phyloP scores from a whole-genome alignment of 64 coral and sea anemone genomes.

The Porites lutea region DNA sequence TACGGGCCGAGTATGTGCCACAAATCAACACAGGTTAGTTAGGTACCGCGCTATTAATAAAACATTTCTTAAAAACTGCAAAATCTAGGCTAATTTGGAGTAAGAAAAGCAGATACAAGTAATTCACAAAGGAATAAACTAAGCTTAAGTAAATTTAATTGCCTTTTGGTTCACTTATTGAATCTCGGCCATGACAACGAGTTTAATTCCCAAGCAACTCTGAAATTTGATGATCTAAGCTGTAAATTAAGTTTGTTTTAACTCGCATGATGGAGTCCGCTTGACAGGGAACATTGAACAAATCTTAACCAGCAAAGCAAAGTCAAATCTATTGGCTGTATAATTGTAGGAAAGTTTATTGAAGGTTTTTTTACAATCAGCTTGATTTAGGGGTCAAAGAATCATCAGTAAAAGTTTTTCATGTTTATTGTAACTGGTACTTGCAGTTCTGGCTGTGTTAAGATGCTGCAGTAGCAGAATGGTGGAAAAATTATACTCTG shows the following conservation, averaged over 20 bases:
- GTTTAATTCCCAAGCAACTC: constrained; percentile 54
- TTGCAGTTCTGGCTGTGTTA: background rate
- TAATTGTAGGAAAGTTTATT: no score
- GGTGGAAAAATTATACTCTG: no score
- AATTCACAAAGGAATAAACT: background rate
- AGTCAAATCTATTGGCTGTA: background rate
- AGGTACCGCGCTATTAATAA: constrained; percentile 71
- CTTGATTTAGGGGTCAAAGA: constrained; percentile 35
- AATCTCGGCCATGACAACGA: constrained; percentile 43
- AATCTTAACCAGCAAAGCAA: background rate
- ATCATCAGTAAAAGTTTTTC: background rate
- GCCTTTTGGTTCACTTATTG: background rate
- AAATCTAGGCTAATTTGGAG: constrained; percentile 1
- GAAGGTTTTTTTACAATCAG: background rate
- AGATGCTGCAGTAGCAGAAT: no score
- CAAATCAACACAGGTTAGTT: constrained; percentile 98
- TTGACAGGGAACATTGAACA: background rate
- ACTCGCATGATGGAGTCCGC: background rate
- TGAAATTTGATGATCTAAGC: constrained; percentile 46
- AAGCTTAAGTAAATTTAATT: constrained; percentile 16
- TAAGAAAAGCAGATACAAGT: background rate
- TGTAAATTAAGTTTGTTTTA: constrained; percentile 42
- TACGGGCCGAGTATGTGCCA: constrained; percentile 79
- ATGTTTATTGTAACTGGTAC: background rate
- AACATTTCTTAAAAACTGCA: constrained; percentile 28